phyloP scores from a whole-genome alignment of 2,888 invertebrate genomes.

The Drosophila longiperda region DNA sequence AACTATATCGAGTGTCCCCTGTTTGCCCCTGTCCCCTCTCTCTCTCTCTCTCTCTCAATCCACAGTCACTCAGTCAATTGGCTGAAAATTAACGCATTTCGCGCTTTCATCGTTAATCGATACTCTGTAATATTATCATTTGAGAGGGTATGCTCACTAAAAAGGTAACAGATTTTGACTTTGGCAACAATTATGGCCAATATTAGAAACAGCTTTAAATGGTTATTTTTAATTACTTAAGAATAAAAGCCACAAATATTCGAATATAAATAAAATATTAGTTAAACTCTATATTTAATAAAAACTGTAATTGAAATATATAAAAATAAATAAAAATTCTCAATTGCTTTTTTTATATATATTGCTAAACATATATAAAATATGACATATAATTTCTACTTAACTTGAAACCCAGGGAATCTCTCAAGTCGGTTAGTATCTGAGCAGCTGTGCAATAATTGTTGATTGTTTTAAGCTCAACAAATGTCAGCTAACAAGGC shows the following conservation, averaged over 20 bases:
- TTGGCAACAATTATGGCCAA: background rate
- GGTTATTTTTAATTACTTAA: too few relatives aligned
- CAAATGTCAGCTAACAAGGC: conserved; percentile 48
- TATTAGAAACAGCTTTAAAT: background rate
- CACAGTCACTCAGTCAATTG: conserved; percentile 62
- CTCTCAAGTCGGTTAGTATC: rapidly evolving
- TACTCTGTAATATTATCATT: background rate
- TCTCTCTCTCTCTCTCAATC: conserved; percentile 4
- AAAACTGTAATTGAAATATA: background rate
- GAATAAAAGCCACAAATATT: background rate
- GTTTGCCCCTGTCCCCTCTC: background rate
- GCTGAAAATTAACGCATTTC: conserved; percentile 78
- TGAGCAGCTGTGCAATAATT: background rate
- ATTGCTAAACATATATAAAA: background rate
- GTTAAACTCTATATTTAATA: background rate
- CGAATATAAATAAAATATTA: background rate
- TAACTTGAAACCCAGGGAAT: conserved; percentile 4
- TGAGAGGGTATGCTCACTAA: background rate
- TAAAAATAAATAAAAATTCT: background rate
- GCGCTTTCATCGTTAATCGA: conserved; percentile 62
- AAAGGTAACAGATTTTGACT: background rate
- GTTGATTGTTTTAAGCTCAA: conserved; percentile 13
- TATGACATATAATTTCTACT: background rate
- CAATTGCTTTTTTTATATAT: background rate
- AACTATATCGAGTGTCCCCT: conserved; percentile 15